Base-by-base conservation (phyloP, 2,888 invertebrate genomes). In the Lypha dubia region DNA sequence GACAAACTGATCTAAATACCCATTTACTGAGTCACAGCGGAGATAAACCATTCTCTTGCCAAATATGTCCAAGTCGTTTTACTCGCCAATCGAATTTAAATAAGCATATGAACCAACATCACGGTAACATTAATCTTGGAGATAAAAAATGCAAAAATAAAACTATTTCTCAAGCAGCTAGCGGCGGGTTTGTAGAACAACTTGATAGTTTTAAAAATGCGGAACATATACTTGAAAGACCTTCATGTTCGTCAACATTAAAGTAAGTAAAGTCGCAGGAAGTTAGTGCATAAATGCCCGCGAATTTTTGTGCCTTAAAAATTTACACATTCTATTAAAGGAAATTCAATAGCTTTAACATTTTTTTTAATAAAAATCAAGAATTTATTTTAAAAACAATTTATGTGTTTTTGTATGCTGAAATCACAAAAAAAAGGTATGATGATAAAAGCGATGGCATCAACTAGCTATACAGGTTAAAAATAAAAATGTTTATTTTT, bases 41-140 rank as follows among this genome's bases (percentile, higher is more conserved):
- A 7, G 89, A 89, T 73, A 91, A 90, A 58, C 90, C 90, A 11
- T 91, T 90, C 65, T 87, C 87, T 0, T 91, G 90, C 70, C 85
- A 86, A 13, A 73, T 88, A 7, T 91, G 91, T 62, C 87, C 89
- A n/a, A 90, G 89, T 79, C 88, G 89, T 17, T 90, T 90, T 74
- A 90, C 89, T 62, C 90, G 90, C 1, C 90, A 90, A 24, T 89
- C 89, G 1, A 90, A 91, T 85, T 87, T 91, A 11, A 90, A 89
- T 82, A 89, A 89, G 15, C 90, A 91, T 67, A 88, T 90, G 85
- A 89, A 90, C 77, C 89, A 89, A 24, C 90, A 90, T 79, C 88
- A 89, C 76, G 87, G 24, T 22, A 46, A 32, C n/a, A 46, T 9
- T 11, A 71, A 44, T 63, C 13, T 11, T 44, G 49, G 13, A 11